phyloP scores from a whole-genome alignment of 2,797 vertebrate species.

The Acomys russatus region DNA sequence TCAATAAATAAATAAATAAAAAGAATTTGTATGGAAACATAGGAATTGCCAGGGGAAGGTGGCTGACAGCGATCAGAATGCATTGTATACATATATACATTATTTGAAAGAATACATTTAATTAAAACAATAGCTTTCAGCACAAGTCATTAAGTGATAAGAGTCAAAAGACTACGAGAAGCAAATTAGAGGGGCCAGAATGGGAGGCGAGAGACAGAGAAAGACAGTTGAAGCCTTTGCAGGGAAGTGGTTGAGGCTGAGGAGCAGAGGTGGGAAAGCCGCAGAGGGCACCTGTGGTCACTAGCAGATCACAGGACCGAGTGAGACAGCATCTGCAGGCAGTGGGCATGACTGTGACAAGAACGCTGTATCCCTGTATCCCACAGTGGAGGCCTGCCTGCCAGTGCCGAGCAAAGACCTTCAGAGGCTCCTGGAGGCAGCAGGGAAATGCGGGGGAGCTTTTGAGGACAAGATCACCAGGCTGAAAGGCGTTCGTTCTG shows the following conservation, averaged over 20 bases:
- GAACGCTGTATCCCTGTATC: neutral
- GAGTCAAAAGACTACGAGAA: neutral
- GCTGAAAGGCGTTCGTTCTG: neutral
- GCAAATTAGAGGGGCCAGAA: slow-evolving; percentile 5
- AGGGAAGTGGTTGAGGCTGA: neutral
- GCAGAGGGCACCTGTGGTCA: neutral
- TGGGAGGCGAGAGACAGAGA: neutral
- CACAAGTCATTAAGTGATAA: neutral
- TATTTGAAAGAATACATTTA: neutral
- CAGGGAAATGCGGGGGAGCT: neutral
- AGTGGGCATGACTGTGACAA: neutral
- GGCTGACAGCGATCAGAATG: neutral
- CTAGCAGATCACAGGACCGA: neutral
- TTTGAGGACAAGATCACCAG: neutral
- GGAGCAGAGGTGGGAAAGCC: neutral
- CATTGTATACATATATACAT: neutral
- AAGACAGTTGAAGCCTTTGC: neutral
- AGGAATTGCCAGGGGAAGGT: neutral
- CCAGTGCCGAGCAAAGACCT: neutral
- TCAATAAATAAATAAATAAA: too few species aligned
- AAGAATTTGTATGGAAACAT: neutral
- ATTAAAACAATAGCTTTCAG: neutral
- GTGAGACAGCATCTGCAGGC: neutral
- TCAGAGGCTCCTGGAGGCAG: neutral
- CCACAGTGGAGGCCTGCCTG: neutral